Evolutionary conservation across 2,888 invertebrate genomes (phyloP).

Genomic region (Cheilosia vernalis): DNA sequence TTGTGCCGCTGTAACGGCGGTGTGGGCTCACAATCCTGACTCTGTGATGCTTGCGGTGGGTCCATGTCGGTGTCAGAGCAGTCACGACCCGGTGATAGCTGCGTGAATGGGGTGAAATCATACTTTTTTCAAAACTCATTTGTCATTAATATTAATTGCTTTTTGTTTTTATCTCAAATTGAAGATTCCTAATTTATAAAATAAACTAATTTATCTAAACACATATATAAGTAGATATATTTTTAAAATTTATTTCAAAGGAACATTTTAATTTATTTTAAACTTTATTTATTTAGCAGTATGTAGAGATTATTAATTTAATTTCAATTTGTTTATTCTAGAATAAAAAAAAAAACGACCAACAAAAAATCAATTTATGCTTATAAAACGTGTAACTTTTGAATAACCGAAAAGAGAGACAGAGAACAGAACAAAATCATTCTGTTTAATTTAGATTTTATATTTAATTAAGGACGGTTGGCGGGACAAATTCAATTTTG

Average conservation of each 20-base stretch:
- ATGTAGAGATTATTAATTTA: constrained; percentile 19
- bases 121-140: constrained; percentile 52
- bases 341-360: constrained; percentile 13
- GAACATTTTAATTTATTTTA: constrained; percentile 45
- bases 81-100: constrained; percentile 93
- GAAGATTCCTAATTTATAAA: constrained; percentile 56
- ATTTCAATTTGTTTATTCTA: constrained; percentile 20
- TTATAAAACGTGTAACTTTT: constrained; percentile 65
- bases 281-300: constrained; percentile 50
- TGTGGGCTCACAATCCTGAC: constrained; percentile 96
- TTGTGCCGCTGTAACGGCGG: constrained; percentile 94
- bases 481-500: constrained; percentile 31
- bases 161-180: constrained; percentile 8
- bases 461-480: constrained; percentile 11
- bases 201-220: constrained; percentile 45
- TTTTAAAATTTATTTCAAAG: background rate
- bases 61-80: constrained; percentile 93
- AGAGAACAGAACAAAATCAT: background rate
- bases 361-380: constrained; percentile 6
- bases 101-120: constrained; percentile 68
- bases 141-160: background rate
- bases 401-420: constrained; percentile 21
- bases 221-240: constrained; percentile 13
- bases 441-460: background rate
- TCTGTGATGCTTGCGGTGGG: constrained; percentile 94